A percentile compares a stretch with the other conserved stretches of the same genome.
phyloP scores from a whole-genome alignment of 2,797 vertebrate genomes.

The Scyliorhinus canicula region DNA sequence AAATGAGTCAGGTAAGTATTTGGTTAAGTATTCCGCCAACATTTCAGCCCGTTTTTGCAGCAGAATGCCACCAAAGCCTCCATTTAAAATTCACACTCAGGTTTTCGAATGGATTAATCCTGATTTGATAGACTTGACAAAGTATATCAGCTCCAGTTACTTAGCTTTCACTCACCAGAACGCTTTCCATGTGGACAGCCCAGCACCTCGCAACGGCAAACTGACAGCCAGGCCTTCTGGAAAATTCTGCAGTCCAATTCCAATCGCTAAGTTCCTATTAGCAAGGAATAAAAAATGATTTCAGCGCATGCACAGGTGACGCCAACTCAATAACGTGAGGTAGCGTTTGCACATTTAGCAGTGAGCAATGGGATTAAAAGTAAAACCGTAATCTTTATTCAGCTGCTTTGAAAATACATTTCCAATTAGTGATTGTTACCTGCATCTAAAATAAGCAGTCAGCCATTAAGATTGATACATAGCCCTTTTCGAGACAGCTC shows the following conservation, averaged over 20 bases:
- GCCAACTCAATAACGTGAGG: not conserved
- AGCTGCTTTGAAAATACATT: too few relatives aligned
- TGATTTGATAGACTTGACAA: not conserved
- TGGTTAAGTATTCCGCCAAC: not conserved
- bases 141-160: not conserved
- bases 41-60: not conserved
- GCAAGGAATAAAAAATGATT: conserved; percentile 36
- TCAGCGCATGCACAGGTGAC: too few relatives aligned
- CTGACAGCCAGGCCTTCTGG: conserved; percentile 94
- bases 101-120: not conserved
- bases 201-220: conserved; percentile 77
- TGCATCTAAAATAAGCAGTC: not conserved
- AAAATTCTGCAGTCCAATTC: conserved; percentile 96
- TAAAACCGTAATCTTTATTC: not conserved
- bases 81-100: not conserved
- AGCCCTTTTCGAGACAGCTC: not conserved
- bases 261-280: conserved; percentile 82
- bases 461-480: not conserved
- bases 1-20: not conserved
- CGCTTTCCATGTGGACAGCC: conserved; percentile 77
- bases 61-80: not conserved
- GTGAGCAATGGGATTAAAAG: not conserved
- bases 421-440: not conserved
- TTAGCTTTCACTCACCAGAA: conserved; percentile 72
- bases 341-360: not conserved